These are phyloP conservation scores for Rhinoderma darwinii DNA, from an alignment of 2,113 vertebrate genomes.

Conservation along the genomic window DNA sequence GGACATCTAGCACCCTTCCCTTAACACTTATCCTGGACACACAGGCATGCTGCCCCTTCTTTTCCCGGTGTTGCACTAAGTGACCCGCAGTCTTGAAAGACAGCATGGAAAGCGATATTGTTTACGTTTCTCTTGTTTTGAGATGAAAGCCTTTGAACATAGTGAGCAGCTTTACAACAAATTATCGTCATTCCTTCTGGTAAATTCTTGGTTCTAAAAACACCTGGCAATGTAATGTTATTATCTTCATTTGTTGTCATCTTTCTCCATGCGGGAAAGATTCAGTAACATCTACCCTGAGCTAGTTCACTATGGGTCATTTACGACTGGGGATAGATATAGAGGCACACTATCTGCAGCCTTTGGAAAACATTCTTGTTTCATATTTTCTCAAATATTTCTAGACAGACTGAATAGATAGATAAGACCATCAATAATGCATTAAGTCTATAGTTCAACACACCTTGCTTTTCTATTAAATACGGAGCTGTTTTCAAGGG, in stretches of 20 bases:
- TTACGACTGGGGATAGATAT: neutral
- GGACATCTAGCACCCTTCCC: constrained; percentile 30
- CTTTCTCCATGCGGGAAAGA: neutral
- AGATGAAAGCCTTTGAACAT: constrained; percentile 42
- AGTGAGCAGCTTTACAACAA: neutral
- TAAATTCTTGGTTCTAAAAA: constrained; percentile 16
- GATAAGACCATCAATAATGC: neutral
- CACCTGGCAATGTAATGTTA: constrained; percentile 21
- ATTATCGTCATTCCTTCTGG: neutral
- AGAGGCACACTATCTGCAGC: neutral
- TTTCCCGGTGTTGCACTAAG: neutral
- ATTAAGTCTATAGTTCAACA: neutral
- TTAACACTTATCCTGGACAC: constrained; percentile 23
- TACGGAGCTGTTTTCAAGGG: too few relatives aligned
- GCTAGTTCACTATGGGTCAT: neutral
- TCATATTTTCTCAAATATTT: neutral
- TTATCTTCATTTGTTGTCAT: constrained; percentile 12
- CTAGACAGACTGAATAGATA: neutral
- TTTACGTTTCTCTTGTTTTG: neutral
- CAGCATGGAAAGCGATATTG: neutral
- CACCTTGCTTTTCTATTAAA: neutral
- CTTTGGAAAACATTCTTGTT: neutral
- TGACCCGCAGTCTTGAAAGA: neutral
- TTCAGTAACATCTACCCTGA: neutral
- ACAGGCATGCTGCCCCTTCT: neutral